Base-by-base conservation (phyloP, 2,113 vertebrate genomes). In the Urocitellus parryii region DNA sequence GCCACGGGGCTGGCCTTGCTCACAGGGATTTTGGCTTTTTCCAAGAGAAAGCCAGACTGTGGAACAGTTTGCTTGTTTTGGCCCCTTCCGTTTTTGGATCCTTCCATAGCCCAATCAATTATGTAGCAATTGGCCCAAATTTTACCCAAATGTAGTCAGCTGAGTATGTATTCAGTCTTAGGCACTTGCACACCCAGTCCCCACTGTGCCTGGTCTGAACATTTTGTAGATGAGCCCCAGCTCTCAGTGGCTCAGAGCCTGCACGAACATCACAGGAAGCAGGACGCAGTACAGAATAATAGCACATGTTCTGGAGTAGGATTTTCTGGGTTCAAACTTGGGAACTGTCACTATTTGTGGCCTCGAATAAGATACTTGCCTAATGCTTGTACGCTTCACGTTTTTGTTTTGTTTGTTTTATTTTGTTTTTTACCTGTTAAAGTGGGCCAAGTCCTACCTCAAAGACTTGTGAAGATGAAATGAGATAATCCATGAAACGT, bases 21-120 rank as follows among this genome's bases (percentile, higher is more conserved):
- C 74, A 83, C 8, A 20, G 89, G 74, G 51, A 85, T 67, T 87
- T 85, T 89, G 92, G 63, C 82, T 96, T 95, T 86, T 92, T 94
- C 80, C 90, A 34, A 79, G 68, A 53, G 86, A 86, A 79, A 86
- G 42, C 80, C 90, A 97, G 96, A 96, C 91, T 96, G 96, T 94
- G 96, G 97, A 97, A 94, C 95, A 97, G 92, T 97, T 96, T 97
- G 95, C 96, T 97, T 96, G 67, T 94, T 96, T 97, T 97, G 97
- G 96, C 85, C 94, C 76, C 58, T 97, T 94, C 48, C 9, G 39
- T 42, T 96, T 97, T 96, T 97, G 95, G 97, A 97, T 94, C 74
- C 24, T 97, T 89, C 78, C 68, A 48, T 72, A 90, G 58, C 17
- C 76, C 94, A 96, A 91, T 97, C 94, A 96, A 73, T 96, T 93